Evolutionary conservation across 2,888 invertebrate species (phyloP).

Genomic region (Ernsta delagoae): DNA sequence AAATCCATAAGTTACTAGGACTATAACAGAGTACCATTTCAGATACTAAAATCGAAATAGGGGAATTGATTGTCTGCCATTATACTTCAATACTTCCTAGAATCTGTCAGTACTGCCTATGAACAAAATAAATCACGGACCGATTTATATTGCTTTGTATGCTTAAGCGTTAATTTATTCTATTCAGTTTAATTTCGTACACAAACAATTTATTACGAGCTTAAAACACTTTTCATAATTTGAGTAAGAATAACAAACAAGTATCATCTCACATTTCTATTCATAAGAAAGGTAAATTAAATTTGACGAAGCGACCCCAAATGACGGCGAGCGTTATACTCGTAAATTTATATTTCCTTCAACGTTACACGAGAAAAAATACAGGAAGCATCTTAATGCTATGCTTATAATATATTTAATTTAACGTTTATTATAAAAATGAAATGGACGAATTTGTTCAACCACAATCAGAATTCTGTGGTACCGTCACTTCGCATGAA

Average conservation of each 20-base stretch:
- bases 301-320: conserved; percentile 37
- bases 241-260: conserved; percentile 30
- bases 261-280: conserved; percentile 34
- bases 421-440: conserved; percentile 13
- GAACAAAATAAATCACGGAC: background rate
- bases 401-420: conserved; percentile 10
- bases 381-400: conserved; percentile 21
- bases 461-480: conserved; percentile 32
- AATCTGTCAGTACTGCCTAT: no score
- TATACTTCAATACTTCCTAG: no score
- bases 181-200: background rate
- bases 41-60: background rate
- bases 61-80: background rate
- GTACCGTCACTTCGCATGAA: background rate
- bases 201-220: conserved; percentile 15
- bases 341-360: conserved; percentile 24
- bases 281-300: conserved; percentile 37
- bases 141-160: background rate
- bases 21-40: no score
- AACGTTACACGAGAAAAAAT: conserved; percentile 19
- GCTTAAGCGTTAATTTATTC: background rate
- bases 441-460: conserved; percentile 11
- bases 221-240: conserved; percentile 27
- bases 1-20: no score
- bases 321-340: conserved; percentile 5